Evolutionary conservation across 2,113 vertebrate genomes (phyloP), one percentile per base, ranked within the genome.

Genomic region (Ibidorhyncha struthersii): DNA sequence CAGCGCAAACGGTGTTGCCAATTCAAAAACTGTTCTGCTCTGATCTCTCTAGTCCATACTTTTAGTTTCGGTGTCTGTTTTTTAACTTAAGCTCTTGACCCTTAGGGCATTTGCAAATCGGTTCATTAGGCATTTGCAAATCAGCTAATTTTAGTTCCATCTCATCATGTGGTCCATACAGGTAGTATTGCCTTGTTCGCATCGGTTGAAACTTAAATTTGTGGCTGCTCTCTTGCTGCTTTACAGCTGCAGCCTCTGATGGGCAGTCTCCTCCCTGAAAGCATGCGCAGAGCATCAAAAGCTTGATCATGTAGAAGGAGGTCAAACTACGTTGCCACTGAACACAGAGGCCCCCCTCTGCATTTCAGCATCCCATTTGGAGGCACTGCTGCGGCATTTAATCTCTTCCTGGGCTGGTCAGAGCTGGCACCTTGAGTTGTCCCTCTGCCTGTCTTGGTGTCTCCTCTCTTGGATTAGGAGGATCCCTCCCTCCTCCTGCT

Each of bases 171-270:
- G 77, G 32, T 36, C 66, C 5, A 0, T 50, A 10, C 53, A 50
- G 62, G 45, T 73, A 80, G 16, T 0, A 1, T 47, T 27, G 25
- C 50, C 63, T 88, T 9, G 4, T 41, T 47, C 0, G 1, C 15
- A 14, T 55, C 0, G 0, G 30, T 65, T 81, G 80, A 72, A 94
- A n/a, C 38, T 65, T 58, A 12, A 76, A 56, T 50, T n/a, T 76
- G 69, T 1, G 0, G 4, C 55, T 83, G 41, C 2, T 4, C 27
- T 86, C 26, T 82, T 20, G 9, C 56, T 2, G 1, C 34, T 15
- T 67, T 62, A 27, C 13, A 27, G 56, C 65, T 69, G 69, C 47
- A 67, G 1, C 34, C 56, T 50, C 47, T 25, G 27, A 26, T 0
- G 3, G 36, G 6, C 50, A 38, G 12, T 53, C 71, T 69, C 9